A percentile compares a stretch with the other conserved stretches of the same genome.
Conservation (phyloP, 2,888 invertebrate genomes). For the Eupsilia transversa region DNA sequence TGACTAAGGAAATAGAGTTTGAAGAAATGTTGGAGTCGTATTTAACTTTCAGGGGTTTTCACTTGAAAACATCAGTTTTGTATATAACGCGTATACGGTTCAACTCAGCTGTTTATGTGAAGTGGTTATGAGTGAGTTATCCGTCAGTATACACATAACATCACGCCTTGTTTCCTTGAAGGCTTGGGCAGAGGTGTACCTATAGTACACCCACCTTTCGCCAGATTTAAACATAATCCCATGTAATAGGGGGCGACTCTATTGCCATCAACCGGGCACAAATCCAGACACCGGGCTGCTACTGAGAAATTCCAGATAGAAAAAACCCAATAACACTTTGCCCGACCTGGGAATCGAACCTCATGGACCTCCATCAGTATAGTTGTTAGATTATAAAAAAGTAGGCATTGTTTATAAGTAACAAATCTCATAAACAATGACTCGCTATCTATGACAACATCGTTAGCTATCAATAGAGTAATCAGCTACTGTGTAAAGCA, state of each 20-base stretch:
- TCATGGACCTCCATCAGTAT: background rate
- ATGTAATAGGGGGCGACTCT: background rate
- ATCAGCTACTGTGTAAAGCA: slow-evolving; percentile 24
- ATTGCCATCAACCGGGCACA: background rate
- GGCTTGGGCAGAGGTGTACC: background rate
- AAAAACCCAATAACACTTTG: background rate
- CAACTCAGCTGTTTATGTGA: slow-evolving; percentile 3
- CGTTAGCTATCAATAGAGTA: slow-evolving; percentile 10
- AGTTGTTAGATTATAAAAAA: background rate
- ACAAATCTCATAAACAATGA: slow-evolving; percentile 23
- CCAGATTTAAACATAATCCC: fast-evolving
- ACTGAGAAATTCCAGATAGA: no score
- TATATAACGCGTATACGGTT: background rate
- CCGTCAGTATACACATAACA: background rate
- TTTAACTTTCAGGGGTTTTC: slow-evolving; percentile 25
- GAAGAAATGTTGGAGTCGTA: background rate
- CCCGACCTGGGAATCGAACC: background rate
- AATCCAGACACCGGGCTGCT: no score
- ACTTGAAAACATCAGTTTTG: slow-evolving; percentile 24
- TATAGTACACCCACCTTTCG: no score
- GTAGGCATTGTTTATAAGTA: slow-evolving; percentile 6
- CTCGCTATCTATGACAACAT: slow-evolving; percentile 26
- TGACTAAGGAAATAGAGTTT: background rate
- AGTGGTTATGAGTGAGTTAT: background rate
- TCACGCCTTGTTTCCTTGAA: background rate